Conservation (phyloP, 2,888 invertebrate species). For the Rhamnusium bicolor region DNA sequence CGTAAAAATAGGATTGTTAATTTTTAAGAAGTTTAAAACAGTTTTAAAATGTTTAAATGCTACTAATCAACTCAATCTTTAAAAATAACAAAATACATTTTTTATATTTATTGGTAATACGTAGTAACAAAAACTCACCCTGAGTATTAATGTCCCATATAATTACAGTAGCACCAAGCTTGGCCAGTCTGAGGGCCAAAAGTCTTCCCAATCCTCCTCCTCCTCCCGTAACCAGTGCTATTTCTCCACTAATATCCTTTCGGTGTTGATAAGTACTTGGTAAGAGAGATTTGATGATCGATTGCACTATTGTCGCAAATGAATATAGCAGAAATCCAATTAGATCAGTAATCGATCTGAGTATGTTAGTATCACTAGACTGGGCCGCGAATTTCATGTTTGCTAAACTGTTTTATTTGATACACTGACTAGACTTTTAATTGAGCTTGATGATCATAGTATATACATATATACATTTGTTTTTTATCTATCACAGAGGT, state of each 20-base stretch:
- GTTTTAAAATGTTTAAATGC: too few species aligned
- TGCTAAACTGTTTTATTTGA: slow-evolving; percentile 2
- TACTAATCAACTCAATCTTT: too few species aligned
- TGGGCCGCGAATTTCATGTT: slow-evolving; percentile 38
- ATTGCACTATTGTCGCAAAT: slow-evolving; percentile 63
- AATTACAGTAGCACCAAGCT: slow-evolving; percentile 85
- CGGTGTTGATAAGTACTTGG: slow-evolving; percentile 77
- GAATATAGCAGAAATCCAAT: slow-evolving; percentile 65
- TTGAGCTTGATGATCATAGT: slow-evolving; percentile 11
- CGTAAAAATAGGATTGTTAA: too few species aligned
- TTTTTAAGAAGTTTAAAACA: too few species aligned
- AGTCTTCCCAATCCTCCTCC: slow-evolving; percentile 90
- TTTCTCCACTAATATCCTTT: slow-evolving; percentile 83
- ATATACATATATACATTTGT: too few species aligned
- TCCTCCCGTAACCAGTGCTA: slow-evolving; percentile 91
- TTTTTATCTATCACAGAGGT: slow-evolving; percentile 22
- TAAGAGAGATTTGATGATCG: slow-evolving; percentile 67
- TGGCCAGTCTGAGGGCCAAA: slow-evolving; percentile 82
- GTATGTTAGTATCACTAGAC: slow-evolving; percentile 69
- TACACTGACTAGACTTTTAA: slow-evolving; percentile 23
- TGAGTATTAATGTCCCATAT: slow-evolving; percentile 92
- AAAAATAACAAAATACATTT: too few species aligned
- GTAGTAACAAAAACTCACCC: slow-evolving; percentile 81
- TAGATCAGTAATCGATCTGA: slow-evolving; percentile 75
- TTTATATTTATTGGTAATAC: too few species aligned